A percentile compares a stretch with the other conserved stretches of the same genome.
phyloP scores from a whole-genome alignment of 2,888 invertebrate species.

The Melinopterus prodromus region DNA sequence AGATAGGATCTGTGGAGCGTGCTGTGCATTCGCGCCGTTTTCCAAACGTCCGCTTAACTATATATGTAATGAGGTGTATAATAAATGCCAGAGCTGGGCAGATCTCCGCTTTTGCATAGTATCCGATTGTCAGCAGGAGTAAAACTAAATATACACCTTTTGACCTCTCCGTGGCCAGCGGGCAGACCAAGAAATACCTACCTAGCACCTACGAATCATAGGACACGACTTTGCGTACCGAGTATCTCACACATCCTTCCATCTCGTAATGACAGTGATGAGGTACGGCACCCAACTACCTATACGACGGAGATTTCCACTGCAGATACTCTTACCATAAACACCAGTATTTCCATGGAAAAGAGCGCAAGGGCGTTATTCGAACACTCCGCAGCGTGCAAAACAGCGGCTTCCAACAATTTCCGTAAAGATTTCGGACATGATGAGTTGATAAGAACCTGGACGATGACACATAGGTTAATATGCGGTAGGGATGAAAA shows the following conservation, averaged over 20 bases:
- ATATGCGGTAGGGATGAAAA: not conserved
- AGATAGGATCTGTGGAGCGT: slow-evolving; percentile 4
- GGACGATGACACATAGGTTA: not conserved
- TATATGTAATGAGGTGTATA: slow-evolving; percentile 4
- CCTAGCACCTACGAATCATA: slow-evolving; percentile 25
- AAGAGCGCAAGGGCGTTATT: not conserved
- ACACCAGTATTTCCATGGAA: not conserved
- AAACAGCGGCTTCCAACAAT: not conserved
- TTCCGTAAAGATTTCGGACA: not conserved
- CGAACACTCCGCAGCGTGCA: not conserved
- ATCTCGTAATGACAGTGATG: slow-evolving; percentile 24
- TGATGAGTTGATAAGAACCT: not conserved
- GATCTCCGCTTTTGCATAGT: slow-evolving; percentile 10
- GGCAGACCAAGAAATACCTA: slow-evolving; percentile 10
- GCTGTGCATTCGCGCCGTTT: not conserved
- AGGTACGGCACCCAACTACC: slow-evolving; percentile 7
- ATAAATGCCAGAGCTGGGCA: not conserved
- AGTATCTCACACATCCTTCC: slow-evolving; percentile 22
- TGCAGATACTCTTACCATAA: not conserved
- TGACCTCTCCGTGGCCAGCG: slow-evolving; percentile 21
- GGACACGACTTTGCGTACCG: slow-evolving; percentile 17
- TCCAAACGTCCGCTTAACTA: not conserved
- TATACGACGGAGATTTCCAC: not conserved
- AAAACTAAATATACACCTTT: slow-evolving; percentile 24
- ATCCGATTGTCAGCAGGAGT: slow-evolving; percentile 25